Percentiles rank a stretch among this genome's conserved stretches.
Conservation (phyloP, 2,888 invertebrate species). For the Lapara coniferarum region DNA sequence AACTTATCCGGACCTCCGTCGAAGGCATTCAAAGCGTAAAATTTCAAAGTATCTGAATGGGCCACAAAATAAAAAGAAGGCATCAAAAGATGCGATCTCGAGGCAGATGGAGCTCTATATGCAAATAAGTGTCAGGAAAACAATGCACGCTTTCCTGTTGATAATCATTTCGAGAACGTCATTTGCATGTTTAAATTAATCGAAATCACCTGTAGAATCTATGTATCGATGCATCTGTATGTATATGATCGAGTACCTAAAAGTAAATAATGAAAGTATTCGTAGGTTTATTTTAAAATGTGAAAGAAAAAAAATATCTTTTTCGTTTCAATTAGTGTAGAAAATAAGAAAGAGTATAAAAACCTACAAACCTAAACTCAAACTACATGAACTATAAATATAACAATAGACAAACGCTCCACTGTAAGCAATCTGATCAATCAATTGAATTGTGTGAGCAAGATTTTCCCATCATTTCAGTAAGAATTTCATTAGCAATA, state of each 20-base stretch:
- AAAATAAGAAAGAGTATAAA: too few relatives aligned
- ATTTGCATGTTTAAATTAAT: slow-evolving; percentile 42
- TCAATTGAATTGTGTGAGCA: slow-evolving; percentile 5
- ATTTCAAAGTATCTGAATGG: slow-evolving; percentile 61
- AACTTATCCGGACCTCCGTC: slow-evolving; percentile 47
- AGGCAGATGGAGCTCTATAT: slow-evolving; percentile 69
- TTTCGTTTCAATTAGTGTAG: too few relatives aligned
- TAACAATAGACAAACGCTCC: too few relatives aligned
- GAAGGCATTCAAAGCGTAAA: slow-evolving; percentile 60
- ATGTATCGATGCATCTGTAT: too few relatives aligned
- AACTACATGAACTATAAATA: too few relatives aligned
- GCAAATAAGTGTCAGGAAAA: slow-evolving; percentile 72
- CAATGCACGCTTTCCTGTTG: slow-evolving; percentile 71
- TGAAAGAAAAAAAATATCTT: too few relatives aligned
- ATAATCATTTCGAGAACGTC: slow-evolving; percentile 62
- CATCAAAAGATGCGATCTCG: slow-evolving; percentile 54
- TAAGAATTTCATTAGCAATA: slow-evolving; percentile 26
- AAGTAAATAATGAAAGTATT: too few relatives aligned
- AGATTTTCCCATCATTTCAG: slow-evolving; percentile 11
- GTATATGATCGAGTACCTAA: too few relatives aligned
- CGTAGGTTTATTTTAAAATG: too few relatives aligned
- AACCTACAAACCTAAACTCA: too few relatives aligned
- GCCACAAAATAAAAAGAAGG: slow-evolving; percentile 48
- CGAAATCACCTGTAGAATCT: slow-evolving; percentile 39
- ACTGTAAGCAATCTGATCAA: not conserved